Evolutionary conservation across 2,888 invertebrate species (phyloP).

Genomic region (Andricus curvator): DNA sequence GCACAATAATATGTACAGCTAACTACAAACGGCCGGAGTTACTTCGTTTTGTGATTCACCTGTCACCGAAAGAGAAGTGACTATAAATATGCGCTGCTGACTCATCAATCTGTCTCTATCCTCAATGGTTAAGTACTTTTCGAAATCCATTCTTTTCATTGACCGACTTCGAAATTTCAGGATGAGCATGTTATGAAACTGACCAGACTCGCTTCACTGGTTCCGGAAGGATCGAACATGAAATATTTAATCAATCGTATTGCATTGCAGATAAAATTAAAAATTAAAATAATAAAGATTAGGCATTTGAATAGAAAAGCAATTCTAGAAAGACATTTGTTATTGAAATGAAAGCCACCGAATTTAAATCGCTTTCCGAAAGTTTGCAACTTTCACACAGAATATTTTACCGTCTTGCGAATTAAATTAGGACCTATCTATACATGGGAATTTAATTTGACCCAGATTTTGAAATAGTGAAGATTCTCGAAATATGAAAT

Average conservation of each 20-base stretch:
- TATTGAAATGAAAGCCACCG: background rate
- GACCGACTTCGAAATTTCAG: background rate
- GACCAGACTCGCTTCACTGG: background rate
- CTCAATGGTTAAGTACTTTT: conserved; percentile 14
- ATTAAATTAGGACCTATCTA: conserved; percentile 2
- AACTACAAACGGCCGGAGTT: conserved; percentile 37
- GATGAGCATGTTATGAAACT: background rate
- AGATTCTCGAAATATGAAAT: no score
- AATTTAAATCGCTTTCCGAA: conserved; percentile 1
- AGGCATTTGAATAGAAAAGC: background rate
- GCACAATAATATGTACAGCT: background rate
- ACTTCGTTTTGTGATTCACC: conserved; percentile 45
- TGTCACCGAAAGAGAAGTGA: conserved; percentile 36
- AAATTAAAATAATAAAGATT: no score
- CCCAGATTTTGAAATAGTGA: background rate
- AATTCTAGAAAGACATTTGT: background rate
- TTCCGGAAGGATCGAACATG: background rate
- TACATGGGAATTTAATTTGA: background rate
- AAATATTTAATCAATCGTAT: background rate
- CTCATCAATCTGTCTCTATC: conserved; percentile 55
- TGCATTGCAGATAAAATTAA: no score
- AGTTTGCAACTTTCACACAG: conserved; percentile 17
- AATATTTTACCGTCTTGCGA: conserved; percentile 1
- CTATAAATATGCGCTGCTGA: conserved; percentile 65
- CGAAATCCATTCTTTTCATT: conserved; percentile 18